phyloP scores from a whole-genome alignment of 35 echinoderm and acorn worm species.

The Apostichopus parvimensis region DNA sequence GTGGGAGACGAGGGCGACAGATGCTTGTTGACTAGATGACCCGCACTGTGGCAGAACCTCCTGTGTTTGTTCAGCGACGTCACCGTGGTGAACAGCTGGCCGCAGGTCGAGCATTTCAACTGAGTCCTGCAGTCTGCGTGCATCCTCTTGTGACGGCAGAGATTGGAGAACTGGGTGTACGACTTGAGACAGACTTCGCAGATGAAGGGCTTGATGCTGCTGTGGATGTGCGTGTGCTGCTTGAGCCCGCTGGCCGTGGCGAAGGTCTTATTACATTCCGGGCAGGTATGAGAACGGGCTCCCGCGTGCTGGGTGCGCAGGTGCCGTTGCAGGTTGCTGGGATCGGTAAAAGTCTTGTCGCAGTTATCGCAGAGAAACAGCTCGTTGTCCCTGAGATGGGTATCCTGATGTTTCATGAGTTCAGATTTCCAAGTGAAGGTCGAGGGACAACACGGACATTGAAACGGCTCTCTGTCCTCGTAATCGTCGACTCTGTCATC shows the following conservation, averaged over 20 bases:
- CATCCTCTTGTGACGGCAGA: constrained; percentile 97
- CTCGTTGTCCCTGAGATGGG: constrained; percentile 58
- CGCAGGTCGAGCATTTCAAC: constrained; percentile 85
- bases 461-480: constrained; percentile 26
- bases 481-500: background rate
- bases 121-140: constrained; percentile 95
- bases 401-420: constrained; percentile 78
- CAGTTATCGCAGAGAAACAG: constrained; percentile 90
- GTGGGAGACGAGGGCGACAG: constrained; percentile 49
- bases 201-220: constrained; percentile 97
- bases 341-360: constrained; percentile 90
- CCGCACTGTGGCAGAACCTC: constrained; percentile 86
- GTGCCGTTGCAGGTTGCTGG: constrained; percentile 96
- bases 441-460: constrained; percentile 69
- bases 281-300: constrained; percentile 89
- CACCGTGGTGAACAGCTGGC: constrained; percentile 90
- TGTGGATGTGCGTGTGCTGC: constrained; percentile 98
- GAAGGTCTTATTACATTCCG: constrained; percentile 96
- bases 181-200: constrained; percentile 99
- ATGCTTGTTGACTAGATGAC: constrained; percentile 71
- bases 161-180: constrained; percentile 97
- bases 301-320: constrained; percentile 91
- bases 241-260: constrained; percentile 95
- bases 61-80: constrained; percentile 96
- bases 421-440: constrained; percentile 92